A percentile compares a stretch with the other conserved stretches of the same genome.
These are phyloP conservation scores for Nicator chloris DNA, from an alignment of 2,113 vertebrate genomes.

Conservation along the genomic window DNA sequence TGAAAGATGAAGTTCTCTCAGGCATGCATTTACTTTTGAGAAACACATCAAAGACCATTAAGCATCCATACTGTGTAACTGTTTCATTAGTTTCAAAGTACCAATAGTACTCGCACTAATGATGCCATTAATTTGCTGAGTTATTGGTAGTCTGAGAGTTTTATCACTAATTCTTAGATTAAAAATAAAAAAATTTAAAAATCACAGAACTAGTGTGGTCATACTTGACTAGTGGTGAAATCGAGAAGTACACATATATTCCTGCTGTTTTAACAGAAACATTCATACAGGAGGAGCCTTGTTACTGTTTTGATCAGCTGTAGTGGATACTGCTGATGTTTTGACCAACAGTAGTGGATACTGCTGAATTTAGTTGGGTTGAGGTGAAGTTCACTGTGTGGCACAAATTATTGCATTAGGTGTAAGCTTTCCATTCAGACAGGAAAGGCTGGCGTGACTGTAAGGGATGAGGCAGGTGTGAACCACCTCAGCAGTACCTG, in stretches of 20 bases:
- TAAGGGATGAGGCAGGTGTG: neutral
- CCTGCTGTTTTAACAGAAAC: neutral
- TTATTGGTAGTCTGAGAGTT: neutral
- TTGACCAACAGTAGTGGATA: neutral
- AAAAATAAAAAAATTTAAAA: neutral
- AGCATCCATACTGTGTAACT: neutral
- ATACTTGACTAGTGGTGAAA: neutral
- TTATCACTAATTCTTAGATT: neutral
- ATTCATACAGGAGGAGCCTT: neutral
- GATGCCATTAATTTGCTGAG: neutral
- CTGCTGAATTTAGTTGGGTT: neutral
- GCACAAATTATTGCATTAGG: neutral
- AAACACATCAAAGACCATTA: neutral
- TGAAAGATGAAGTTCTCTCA: neutral
- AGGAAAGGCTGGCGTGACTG: neutral
- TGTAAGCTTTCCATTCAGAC: neutral
- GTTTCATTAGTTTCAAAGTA: neutral
- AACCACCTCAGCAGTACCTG: neutral
- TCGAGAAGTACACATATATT: neutral
- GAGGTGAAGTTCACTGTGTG: neutral
- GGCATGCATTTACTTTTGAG: neutral
- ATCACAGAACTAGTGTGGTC: neutral
- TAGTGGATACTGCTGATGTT: neutral
- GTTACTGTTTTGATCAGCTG: neutral
- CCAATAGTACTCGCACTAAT: accelerated